Evolutionary conservation across 2,797 vertebrate genomes (phyloP).

Genomic region (Hippoglossus hippoglossus): DNA sequence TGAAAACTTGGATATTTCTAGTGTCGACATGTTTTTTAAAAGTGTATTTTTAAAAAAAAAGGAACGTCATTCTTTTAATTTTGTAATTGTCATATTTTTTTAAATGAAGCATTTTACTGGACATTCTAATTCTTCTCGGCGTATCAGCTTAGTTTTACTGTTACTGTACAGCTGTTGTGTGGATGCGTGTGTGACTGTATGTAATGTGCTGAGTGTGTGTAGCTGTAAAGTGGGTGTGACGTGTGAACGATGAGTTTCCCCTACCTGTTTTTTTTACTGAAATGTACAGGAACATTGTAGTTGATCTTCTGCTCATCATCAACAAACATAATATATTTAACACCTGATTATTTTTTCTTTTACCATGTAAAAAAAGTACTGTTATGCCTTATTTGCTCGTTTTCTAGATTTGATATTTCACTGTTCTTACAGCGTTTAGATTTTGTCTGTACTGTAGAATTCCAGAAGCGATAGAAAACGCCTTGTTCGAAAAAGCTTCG

Average conservation of each 20-base stretch:
- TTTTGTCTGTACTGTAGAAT: constrained; percentile 39
- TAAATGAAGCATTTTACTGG: constrained; percentile 73
- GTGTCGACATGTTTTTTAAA: constrained; percentile 76
- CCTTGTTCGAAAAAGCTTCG: constrained; percentile 31
- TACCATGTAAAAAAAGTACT: constrained; percentile 50
- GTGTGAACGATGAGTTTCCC: constrained; percentile 18
- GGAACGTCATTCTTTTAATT: constrained; percentile 58
- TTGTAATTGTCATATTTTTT: constrained; percentile 75
- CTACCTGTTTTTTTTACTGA: constrained; percentile 55
- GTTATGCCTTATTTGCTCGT: constrained; percentile 34
- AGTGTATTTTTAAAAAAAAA: constrained; percentile 72
- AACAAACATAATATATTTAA: constrained; percentile 67
- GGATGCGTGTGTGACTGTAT: constrained; percentile 23
- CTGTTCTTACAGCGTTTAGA: constrained; percentile 39
- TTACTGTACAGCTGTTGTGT: constrained; percentile 61
- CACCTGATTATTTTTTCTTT: constrained; percentile 59
- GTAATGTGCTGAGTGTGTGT: constrained; percentile 13
- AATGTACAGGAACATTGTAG: constrained; percentile 53
- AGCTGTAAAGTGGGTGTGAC: constrained; percentile 31
- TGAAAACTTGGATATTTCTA: constrained; percentile 63
- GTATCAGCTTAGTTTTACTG: constrained; percentile 60
- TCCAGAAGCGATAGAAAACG: constrained; percentile 39
- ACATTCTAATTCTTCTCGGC: constrained; percentile 33
- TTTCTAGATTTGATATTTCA: constrained; percentile 68
- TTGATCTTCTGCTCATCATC: constrained; percentile 40